These are phyloP conservation scores for Leucophora obtusa DNA, from an alignment of 2,888 invertebrate species.

Conservation along the genomic window DNA sequence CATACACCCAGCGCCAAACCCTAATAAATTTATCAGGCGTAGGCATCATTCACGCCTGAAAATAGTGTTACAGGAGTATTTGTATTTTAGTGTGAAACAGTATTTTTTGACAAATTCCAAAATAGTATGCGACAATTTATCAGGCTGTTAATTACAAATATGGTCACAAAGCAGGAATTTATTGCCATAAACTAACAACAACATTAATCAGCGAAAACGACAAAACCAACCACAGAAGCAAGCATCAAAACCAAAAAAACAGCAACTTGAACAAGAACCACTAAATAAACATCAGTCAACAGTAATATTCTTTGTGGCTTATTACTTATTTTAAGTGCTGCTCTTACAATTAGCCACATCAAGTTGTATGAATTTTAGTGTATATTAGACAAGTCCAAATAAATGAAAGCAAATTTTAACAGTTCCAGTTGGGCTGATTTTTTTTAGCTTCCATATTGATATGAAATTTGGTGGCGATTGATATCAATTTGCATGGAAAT, in stretches of 20 bases:
- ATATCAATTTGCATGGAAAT: too few species aligned
- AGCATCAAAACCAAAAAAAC: neutral
- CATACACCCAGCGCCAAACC: too few species aligned
- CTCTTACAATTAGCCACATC: constrained; percentile 14
- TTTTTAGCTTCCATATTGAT: too few species aligned
- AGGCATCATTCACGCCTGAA: too few species aligned
- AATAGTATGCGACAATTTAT: constrained; percentile 2
- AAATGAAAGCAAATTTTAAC: too few species aligned
- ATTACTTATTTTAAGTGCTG: constrained; percentile 1
- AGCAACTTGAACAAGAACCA: constrained; percentile 4
- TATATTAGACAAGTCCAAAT: too few species aligned
- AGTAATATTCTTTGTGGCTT: constrained; percentile 18
- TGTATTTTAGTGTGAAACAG: neutral
- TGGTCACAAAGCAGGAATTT: neutral
- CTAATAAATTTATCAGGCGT: too few species aligned
- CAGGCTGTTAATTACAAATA: constrained; percentile 30
- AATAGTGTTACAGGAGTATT: too few species aligned
- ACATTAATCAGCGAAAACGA: constrained; percentile 12
- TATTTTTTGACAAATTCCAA: neutral
- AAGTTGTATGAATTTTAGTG: too few species aligned
- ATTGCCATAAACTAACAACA: neutral
- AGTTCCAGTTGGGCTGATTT: too few species aligned
- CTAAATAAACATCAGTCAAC: neutral
- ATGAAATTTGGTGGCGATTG: too few species aligned
- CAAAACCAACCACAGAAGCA: neutral